Evolutionary conservation across 2,888 invertebrate genomes (phyloP).

Genomic region (Cephus spinipes): DNA sequence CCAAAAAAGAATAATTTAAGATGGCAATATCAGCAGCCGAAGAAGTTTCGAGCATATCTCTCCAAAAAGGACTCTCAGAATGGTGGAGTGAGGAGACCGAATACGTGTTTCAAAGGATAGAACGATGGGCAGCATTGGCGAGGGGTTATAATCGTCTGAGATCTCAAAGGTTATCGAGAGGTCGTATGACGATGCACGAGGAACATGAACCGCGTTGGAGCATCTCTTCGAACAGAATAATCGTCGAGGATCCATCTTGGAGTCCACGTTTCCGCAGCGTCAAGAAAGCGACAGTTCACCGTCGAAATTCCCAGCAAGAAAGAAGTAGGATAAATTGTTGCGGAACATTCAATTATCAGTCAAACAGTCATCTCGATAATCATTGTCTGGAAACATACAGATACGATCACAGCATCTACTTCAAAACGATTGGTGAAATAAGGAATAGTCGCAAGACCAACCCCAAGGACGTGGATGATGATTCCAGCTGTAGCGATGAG

Average conservation of each 20-base stretch:
- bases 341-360: conserved; percentile 54
- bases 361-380: conserved; percentile 55
- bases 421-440: conserved; percentile 62
- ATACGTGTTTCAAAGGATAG: conserved; percentile 58
- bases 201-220: conserved; percentile 43
- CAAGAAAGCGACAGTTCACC: conserved; percentile 35
- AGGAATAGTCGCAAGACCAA: conserved; percentile 39
- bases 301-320: conserved; percentile 37
- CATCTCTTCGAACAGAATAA: conserved; percentile 42
- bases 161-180: conserved; percentile 50
- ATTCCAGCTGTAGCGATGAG: conserved; percentile 38
- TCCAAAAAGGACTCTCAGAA: conserved; percentile 51
- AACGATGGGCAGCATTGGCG: conserved; percentile 58
- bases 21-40: background rate
- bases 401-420: conserved; percentile 63
- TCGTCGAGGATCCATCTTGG: conserved; percentile 45
- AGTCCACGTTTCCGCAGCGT: conserved; percentile 37
- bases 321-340: conserved; percentile 55
- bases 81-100: conserved; percentile 64
- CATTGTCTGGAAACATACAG: conserved; percentile 58
- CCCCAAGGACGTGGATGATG: conserved; percentile 20
- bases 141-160: conserved; percentile 60
- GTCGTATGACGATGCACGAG: conserved; percentile 52
- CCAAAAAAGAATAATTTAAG: background rate
- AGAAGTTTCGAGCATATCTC: conserved; percentile 2